These are phyloP conservation scores for Caenorhabditis sp. DNA, from an alignment of 2,888 invertebrate species.

Conservation along the genomic window DNA sequence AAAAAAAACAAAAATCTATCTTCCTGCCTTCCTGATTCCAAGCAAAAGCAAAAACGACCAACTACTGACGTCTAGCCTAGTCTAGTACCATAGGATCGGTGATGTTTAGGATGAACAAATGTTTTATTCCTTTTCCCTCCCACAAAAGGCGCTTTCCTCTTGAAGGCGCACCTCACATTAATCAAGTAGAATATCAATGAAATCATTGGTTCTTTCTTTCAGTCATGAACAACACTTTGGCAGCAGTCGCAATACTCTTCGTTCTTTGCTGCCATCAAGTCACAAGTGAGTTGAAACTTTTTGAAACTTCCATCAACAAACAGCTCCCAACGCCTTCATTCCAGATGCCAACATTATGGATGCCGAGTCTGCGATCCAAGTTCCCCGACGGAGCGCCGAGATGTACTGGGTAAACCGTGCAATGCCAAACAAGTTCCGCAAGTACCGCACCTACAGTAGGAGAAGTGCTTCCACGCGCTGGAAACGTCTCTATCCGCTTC, in stretches of 20 bases:
- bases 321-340: not conserved
- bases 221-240: constrained; percentile 60
- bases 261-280: constrained; percentile 58
- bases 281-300: constrained; percentile 53
- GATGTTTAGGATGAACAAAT: too few species aligned
- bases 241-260: constrained; percentile 62
- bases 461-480: constrained; percentile 44
- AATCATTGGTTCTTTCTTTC: constrained; percentile 37
- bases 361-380: constrained; percentile 60
- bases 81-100: too few species aligned
- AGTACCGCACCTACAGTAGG: constrained; percentile 66
- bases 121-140: not conserved
- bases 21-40: too few species aligned
- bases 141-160: too few species aligned
- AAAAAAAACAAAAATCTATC: too few species aligned
- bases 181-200: too few species aligned
- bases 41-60: too few species aligned
- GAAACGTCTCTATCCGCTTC: constrained; percentile 48
- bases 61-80: too few species aligned
- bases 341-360: constrained; percentile 59
- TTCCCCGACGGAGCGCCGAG: constrained; percentile 63
- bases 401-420: constrained; percentile 68
- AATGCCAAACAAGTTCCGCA: constrained; percentile 64
- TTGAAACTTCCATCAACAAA: too few species aligned
- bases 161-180: too few species aligned